Evolutionary conservation across 2,797 vertebrate species (phyloP).

Genomic region (Epinephelus malabaricus): DNA sequence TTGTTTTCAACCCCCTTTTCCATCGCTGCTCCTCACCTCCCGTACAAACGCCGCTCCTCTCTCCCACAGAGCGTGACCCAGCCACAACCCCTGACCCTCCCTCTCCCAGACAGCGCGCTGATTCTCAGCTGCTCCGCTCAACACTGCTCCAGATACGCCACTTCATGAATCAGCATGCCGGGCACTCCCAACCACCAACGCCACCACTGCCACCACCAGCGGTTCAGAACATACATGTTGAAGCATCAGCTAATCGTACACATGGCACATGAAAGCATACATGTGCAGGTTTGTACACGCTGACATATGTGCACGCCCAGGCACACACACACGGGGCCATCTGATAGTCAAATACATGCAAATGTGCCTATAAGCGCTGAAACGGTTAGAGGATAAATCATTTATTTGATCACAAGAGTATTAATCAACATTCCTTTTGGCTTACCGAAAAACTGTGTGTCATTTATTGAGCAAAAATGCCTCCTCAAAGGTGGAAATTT

Average conservation of each 20-base stretch:
- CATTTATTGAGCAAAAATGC: no score
- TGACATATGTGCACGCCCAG: constrained; percentile 7
- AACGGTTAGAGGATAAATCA: neutral
- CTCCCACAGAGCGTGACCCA: constrained; percentile 81
- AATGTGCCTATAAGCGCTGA: neutral
- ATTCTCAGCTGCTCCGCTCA: constrained; percentile 58
- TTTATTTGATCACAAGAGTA: no score
- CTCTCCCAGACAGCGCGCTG: constrained; percentile 69
- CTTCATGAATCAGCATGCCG: constrained; percentile 42
- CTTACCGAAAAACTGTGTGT: no score
- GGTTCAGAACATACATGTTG: constrained; percentile 5
- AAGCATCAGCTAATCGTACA: constrained; percentile 3
- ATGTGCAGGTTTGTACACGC: constrained; percentile 9
- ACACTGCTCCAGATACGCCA: constrained; percentile 35
- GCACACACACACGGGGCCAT: neutral
- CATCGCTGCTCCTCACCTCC: constrained; percentile 31
- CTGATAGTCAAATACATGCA: neutral
- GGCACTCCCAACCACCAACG: constrained; percentile 2
- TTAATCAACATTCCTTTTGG: no score
- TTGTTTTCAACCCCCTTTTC: constrained; percentile 8
- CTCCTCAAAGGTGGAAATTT: neutral
- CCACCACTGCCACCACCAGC: neutral
- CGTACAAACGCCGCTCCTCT: constrained; percentile 48
- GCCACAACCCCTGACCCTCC: constrained; percentile 80
- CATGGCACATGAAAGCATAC: constrained; percentile 6